Evolutionary conservation across 2,888 invertebrate genomes (phyloP), one percentile per base, ranked within the genome.

Genomic region (Xiphydria camelus): DNA sequence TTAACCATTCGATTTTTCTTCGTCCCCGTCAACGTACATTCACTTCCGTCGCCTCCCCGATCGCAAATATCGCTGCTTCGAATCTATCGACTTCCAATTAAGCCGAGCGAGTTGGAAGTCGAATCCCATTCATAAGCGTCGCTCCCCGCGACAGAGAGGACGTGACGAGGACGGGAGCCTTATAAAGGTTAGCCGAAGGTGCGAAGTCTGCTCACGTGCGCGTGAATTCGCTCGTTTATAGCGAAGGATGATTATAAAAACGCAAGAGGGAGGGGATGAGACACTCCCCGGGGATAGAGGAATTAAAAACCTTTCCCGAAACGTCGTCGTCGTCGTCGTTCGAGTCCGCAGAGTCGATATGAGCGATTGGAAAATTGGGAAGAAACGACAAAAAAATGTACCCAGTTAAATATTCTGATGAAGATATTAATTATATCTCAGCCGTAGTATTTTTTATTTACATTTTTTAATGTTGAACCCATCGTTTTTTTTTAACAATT

Each of bases 81-180:
- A 25, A 42, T 53, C 62, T 59, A 61, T 61, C 58, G 59, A 62
- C 45, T 54, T 56, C 51, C 48, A 62, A 62, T 61, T 58, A 62
- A 55, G 38, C 41, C 41, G 40, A 38, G 35, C 39, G 39, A 38
- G 32, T 39, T 23, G 34, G 41, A 43, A 45, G 15, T 40, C 35
- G 38, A 45, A 52, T 51, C 53, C 46, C 53, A 52, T 53, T 57
- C 49, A 51, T 39, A 45, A 47, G 36, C 26, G 26, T 26, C 10
- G 26, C 26, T 3, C 10, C 4, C 14, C 6, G 26, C n/a, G n/a
- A n/a, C n/a, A n/a, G n/a, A n/a, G n/a, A n/a, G 26, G 9, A 26
- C 26, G 4, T 10, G 4, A 9, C 26, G 26, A 21, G 20, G 19
- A 4, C 31, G 23, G 31, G 25, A 33, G 39, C 19, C 19, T 44